These are phyloP conservation scores for Rhynchotus rufescens DNA, from an alignment of 2,797 vertebrate species.

Conservation along the genomic window DNA sequence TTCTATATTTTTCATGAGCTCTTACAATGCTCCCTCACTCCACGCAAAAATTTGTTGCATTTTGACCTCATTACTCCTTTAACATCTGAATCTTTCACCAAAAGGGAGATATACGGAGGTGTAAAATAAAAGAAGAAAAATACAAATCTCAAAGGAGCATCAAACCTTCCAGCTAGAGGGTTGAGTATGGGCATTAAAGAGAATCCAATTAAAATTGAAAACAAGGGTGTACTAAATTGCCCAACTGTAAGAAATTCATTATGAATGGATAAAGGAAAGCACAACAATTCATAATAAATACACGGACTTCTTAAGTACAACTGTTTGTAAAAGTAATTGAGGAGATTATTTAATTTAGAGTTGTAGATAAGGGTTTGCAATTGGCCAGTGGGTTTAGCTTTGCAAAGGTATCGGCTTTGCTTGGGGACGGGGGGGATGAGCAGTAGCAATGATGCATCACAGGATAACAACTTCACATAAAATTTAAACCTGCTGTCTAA, in stretches of 20 bases:
- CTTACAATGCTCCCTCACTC: background rate
- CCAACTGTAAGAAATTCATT: slow-evolving; percentile 36
- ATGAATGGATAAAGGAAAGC: slow-evolving; percentile 26
- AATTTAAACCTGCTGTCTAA: background rate
- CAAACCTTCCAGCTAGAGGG: background rate
- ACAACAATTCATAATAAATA: background rate
- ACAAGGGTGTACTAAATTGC: background rate
- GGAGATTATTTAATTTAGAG: background rate
- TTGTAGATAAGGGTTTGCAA: background rate
- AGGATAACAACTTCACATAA: slow-evolving; percentile 35
- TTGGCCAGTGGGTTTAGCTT: background rate
- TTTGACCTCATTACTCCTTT: slow-evolving; percentile 4
- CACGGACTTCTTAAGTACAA: background rate
- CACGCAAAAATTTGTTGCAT: background rate
- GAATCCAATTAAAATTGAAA: slow-evolving; percentile 38
- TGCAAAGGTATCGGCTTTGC: background rate
- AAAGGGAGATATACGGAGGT: background rate
- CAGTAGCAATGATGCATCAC: background rate
- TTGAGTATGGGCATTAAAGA: slow-evolving; percentile 9
- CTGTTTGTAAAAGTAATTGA: slow-evolving; percentile 12
- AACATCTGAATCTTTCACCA: background rate
- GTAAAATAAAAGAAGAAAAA: background rate
- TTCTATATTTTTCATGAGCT: background rate
- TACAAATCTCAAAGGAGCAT: background rate
- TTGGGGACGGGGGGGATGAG: background rate